Evolutionary conservation across 2,797 vertebrate species (phyloP), one percentile per base, ranked within the genome.

Genomic region (Scolopax rusticola): DNA sequence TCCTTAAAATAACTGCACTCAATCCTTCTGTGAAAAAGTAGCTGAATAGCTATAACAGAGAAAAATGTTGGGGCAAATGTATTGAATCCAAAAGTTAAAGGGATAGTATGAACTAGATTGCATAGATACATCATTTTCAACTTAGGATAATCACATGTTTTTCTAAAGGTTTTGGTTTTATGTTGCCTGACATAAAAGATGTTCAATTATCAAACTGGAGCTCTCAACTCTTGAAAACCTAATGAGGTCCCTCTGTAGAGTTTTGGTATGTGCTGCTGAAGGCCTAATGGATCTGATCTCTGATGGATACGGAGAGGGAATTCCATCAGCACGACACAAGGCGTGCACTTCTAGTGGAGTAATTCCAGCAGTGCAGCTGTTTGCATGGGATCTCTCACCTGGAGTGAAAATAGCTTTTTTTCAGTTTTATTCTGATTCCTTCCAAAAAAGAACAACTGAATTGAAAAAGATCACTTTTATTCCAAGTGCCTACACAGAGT

Each of bases 71-170:
- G 21, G 51, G 28, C 45, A 89, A 93, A 93, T 30, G 5, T 33
- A 63, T 14, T 90, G 54, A 92, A 75, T 53, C 25, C 27, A 43
- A 84, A 90, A 12, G 43, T 95, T 68, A 92, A 94, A 96, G 76
- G 13, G 56, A 70, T 1, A 77, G 54, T 41, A 77, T 6, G 40
- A 85, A 87, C 73, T 80, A 92, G 15, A 67, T 17, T 51, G 56
- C 54, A 74, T 65, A 87, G 47, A 68, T 43, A 61, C n/a, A 33
- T 60, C 1, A 57, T 74, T 88, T 95, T 73, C 76, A 68, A 12
- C 4, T 50, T 48, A 33, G 51, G 17, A 87, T 56, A 77, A 93
- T 48, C 36, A 69, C 8, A 57, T 41, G 3, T 70, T 87, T 82
- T 45, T 40, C 36, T 70, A 40, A 63, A 68, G 9, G 11, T 79